Base-by-base conservation (phyloP, 2,113 vertebrate species). In the Peromyscus leucopus region DNA sequence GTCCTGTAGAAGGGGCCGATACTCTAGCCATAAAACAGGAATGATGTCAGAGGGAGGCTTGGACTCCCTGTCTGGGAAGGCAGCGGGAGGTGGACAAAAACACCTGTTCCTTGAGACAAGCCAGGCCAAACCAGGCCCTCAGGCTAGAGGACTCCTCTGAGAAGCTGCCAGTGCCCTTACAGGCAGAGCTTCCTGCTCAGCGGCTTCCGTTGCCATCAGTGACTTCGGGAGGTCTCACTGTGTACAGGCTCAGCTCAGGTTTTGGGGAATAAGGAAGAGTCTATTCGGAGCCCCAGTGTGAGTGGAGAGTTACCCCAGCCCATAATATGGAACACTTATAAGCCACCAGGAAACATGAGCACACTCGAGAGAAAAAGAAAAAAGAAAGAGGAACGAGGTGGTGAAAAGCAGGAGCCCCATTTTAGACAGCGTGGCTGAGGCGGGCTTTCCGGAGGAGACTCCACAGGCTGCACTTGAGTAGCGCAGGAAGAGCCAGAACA, bases 21-120 rank as follows among this genome's bases (percentile, higher is more conserved):
- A 84, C 96, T 96, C 95, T 95, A 94, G 22, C 57, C 9, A 26
- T 0, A 79, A 90, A 95, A 46, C 48, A 93, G 95, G 36, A 97
- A 82, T 57, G 72, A 95, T 59, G 89, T 89, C 96, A 95, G 12
- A n/a, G 67, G 72, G 85, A 96, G 39, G 78, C 71, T 65, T n/a
- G 61, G 96, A 36, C 46, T 92, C 94, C 67, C 26, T 61, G 39
- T 76, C 94, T 83, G 55, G 90, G 51, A 90, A 97, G 88, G 90
- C 89, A 75, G 90, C 57, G 2, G 19, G 11, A 61, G 94, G 88
- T 61, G 69, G 90, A 1, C 0, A 42, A 94, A 82, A 55, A 75
- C 83, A 82, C 59, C 72, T 94, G 69, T 51, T 95, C 67, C 79
- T 91, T 1, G 13, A 95, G 80, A 84, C 96, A 79, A 72, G 79